phyloP scores from a whole-genome alignment of 2,113 vertebrate genomes.

The Atractosteus spatula region DNA sequence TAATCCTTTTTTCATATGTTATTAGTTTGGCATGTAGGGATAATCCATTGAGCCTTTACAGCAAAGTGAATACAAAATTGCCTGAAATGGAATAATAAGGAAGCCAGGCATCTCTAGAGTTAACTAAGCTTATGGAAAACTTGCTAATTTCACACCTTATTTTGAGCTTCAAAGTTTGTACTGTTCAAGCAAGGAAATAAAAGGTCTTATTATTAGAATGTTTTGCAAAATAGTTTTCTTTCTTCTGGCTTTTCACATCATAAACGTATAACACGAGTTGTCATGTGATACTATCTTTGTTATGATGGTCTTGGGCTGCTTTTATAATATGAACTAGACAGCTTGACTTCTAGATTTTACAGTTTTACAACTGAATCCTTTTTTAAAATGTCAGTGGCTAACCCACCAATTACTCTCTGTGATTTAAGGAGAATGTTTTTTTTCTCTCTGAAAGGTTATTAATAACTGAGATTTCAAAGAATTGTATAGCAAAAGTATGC shows the following conservation, averaged over 20 bases:
- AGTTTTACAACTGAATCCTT: conserved; percentile 76
- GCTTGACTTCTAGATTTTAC: conserved; percentile 61
- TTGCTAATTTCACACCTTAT: conserved; percentile 53
- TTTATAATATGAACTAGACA: conserved; percentile 57
- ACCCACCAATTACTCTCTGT: conserved; percentile 69
- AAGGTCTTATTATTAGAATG: conserved; percentile 47
- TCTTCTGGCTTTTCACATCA: conserved; percentile 40
- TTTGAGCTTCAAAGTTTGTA: conserved; percentile 49
- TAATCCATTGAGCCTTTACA: conserved; percentile 46
- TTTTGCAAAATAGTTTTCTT: conserved; percentile 51
- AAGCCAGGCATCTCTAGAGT: conserved; percentile 33
- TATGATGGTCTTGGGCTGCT: conserved; percentile 57
- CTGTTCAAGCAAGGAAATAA: conserved; percentile 53
- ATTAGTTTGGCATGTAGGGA: conserved; percentile 40
- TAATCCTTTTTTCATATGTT: conserved; percentile 34
- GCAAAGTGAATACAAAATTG: conserved; percentile 58
- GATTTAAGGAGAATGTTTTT: conserved; percentile 63
- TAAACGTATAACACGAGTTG: conserved; percentile 45
- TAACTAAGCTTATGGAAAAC: conserved; percentile 23
- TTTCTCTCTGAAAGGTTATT: conserved; percentile 66
- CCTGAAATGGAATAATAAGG: conserved; percentile 48
- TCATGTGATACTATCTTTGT: conserved; percentile 55
- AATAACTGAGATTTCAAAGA: conserved; percentile 67
- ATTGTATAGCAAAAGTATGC: conserved; percentile 65
- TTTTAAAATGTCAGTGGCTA: conserved; percentile 67